Conservation (phyloP, 2,113 vertebrate species). For the Grammomys dolichurus region DNA sequence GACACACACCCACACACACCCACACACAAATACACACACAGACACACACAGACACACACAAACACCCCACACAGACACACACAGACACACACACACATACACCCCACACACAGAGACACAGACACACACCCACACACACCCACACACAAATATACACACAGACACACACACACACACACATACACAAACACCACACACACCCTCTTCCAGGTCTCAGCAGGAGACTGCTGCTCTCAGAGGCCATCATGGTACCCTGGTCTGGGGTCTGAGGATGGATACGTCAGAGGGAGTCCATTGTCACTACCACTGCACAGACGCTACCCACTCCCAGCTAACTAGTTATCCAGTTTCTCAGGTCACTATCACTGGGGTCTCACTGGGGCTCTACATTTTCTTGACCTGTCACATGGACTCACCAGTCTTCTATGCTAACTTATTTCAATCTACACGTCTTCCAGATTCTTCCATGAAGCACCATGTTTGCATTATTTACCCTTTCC, state of each 20-base stretch:
- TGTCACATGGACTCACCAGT: background rate
- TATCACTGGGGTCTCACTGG: background rate
- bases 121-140: too few species aligned
- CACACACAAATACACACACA: background rate
- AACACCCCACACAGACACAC: too few species aligned
- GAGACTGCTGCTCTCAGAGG: background rate
- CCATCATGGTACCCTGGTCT: background rate
- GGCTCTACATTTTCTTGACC: background rate
- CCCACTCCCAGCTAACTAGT: background rate
- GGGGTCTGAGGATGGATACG: background rate
- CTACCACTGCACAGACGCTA: background rate
- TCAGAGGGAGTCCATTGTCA: background rate
- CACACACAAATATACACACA: too few species aligned
- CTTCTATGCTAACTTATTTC: rapidly evolving
- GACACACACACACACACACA: too few species aligned
- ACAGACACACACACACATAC: too few species aligned
- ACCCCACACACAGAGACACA: too few species aligned
- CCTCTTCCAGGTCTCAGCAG: background rate
- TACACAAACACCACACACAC: too few species aligned
- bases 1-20: background rate
- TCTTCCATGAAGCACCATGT: rapidly evolving
- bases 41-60: background rate
- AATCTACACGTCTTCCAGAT: background rate
- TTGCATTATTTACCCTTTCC: rapidly evolving
- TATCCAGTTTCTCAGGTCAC: rapidly evolving